Conservation (phyloP, 2,888 invertebrate species). For the Agrotis exclamationis region DNA sequence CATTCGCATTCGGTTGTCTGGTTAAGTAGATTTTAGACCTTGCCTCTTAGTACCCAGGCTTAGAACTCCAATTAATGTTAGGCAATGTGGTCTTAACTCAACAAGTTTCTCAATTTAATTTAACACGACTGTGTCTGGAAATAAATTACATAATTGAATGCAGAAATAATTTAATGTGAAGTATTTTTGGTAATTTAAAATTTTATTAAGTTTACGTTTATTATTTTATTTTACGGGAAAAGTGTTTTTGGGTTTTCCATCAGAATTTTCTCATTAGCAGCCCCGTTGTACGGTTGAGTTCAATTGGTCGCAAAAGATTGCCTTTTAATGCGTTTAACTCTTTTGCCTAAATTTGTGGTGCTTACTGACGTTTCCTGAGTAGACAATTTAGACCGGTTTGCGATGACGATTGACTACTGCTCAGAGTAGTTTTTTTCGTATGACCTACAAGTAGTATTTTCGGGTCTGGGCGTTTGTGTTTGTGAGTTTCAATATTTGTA, state of each 20-base stretch:
- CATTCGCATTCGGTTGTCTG: slow-evolving; percentile 26
- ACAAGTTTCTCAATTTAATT: slow-evolving; percentile 59
- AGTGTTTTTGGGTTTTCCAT: background rate
- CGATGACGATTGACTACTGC: too few species aligned
- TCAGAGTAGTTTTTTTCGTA: too few species aligned
- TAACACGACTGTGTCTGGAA: slow-evolving; percentile 30
- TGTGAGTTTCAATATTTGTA: too few species aligned
- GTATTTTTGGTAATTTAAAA: background rate
- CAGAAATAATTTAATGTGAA: slow-evolving; percentile 31
- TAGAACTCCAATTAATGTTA: slow-evolving; percentile 54
- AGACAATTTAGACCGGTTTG: background rate
- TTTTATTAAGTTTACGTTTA: background rate
- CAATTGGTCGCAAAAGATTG: background rate
- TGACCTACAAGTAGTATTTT: too few species aligned
- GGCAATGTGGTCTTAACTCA: slow-evolving; percentile 41
- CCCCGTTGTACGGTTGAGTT: background rate
- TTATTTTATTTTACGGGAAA: background rate
- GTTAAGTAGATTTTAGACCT: slow-evolving; percentile 48
- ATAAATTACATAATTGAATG: slow-evolving; percentile 24
- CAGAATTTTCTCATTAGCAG: background rate
- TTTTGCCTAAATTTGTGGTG: too few species aligned
- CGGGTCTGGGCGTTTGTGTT: too few species aligned
- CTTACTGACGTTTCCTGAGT: too few species aligned
- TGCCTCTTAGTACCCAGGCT: slow-evolving; percentile 42
- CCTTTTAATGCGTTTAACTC: background rate